A percentile compares a stretch with the other conserved stretches of the same genome.
These are phyloP conservation scores for Horisme vitalbata DNA, from an alignment of 2,888 invertebrate genomes.

Conservation along the genomic window DNA sequence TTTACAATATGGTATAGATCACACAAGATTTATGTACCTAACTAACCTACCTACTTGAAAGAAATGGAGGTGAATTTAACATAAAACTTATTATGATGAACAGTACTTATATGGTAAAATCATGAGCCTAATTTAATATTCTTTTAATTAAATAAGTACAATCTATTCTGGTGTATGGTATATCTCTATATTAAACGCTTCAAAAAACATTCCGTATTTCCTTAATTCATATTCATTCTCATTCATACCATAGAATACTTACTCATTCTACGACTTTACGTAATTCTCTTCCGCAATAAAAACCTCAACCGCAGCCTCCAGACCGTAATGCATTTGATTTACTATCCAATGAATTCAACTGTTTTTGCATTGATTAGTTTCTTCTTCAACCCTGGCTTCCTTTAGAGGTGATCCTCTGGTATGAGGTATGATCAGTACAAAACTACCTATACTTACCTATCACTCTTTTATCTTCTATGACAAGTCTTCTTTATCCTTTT, in stretches of 20 bases:
- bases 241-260: not conserved
- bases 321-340: slow-evolving; percentile 12
- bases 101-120: too few relatives aligned
- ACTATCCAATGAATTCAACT: not conserved
- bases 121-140: too few relatives aligned
- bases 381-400: not conserved
- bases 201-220: not conserved
- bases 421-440: too few relatives aligned
- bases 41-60: too few relatives aligned
- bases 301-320: slow-evolving; percentile 7
- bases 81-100: too few relatives aligned
- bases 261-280: not conserved
- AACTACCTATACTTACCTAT: not conserved
- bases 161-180: too few relatives aligned
- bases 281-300: slow-evolving; percentile 16
- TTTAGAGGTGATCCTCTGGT: not conserved
- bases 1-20: too few relatives aligned
- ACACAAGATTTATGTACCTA: too few relatives aligned
- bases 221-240: not conserved
- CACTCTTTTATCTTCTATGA: too few relatives aligned
- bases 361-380: not conserved
- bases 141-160: too few relatives aligned
- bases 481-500: too few relatives aligned
- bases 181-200: not conserved
- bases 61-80: too few relatives aligned